A percentile compares a stretch with the other conserved stretches of the same genome.
phyloP scores from a whole-genome alignment of 1,140 invertebrate species.

The Battus philenor region DNA sequence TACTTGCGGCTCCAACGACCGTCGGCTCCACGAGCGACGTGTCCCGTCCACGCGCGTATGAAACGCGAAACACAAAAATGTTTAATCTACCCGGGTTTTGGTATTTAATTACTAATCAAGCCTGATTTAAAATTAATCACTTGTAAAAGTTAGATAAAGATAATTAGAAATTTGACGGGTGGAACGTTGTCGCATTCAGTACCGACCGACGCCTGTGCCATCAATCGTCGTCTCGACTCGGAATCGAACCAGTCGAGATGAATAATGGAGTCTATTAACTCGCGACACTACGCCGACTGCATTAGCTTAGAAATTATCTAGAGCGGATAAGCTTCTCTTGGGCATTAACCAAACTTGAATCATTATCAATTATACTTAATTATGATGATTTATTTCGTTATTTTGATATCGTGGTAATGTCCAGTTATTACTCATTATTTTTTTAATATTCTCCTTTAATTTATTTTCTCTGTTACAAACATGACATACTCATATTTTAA shows the following conservation, averaged over 20 bases:
- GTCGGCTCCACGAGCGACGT: too few species aligned
- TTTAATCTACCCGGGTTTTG: too few species aligned
- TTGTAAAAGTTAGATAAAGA: background rate
- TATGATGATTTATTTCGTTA: too few species aligned
- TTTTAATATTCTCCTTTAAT: too few species aligned
- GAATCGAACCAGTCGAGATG: constrained; percentile 58
- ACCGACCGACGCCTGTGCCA: constrained; percentile 36
- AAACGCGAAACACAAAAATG: background rate
- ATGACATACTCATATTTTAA: too few species aligned
- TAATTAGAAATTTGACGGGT: constrained; percentile 13
- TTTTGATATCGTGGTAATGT: too few species aligned
- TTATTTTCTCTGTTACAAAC: too few species aligned
- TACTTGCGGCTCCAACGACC: background rate
- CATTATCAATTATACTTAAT: too few species aligned
- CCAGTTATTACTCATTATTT: too few species aligned
- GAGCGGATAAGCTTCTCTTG: constrained; percentile 3
- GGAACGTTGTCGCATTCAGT: constrained; percentile 3
- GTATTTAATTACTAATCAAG: too few species aligned
- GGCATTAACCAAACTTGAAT: too few species aligned
- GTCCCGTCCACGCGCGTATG: background rate
- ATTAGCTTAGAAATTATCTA: constrained; percentile 1
- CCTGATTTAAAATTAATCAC: background rate
- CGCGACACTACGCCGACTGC: constrained; percentile 41
- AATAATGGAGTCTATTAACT: constrained; percentile 73
- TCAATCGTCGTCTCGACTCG: constrained; percentile 40